Percentiles rank a stretch among this genome's conserved stretches.
These are phyloP conservation scores for Leucophenga varia DNA, from an alignment of 1,140 invertebrate genomes.

Conservation along the genomic window DNA sequence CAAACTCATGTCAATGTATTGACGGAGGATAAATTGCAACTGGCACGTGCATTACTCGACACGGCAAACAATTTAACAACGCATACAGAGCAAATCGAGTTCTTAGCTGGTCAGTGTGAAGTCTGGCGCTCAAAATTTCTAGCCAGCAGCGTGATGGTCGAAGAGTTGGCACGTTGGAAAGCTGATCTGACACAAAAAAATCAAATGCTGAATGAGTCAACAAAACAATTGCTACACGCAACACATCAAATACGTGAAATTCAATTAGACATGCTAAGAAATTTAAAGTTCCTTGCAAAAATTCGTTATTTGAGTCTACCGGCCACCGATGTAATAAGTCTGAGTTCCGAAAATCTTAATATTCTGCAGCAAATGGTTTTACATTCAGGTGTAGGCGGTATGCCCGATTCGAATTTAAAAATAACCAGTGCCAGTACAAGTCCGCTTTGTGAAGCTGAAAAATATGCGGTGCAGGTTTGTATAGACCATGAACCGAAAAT, in stretches of 20 bases:
- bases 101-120: constrained; percentile 88
- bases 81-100: constrained; percentile 90
- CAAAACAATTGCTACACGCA: constrained; percentile 75
- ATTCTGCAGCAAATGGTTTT: constrained; percentile 48
- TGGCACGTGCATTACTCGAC: constrained; percentile 80
- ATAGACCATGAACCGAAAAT: background rate
- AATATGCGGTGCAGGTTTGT: constrained; percentile 47
- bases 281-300: constrained; percentile 57
- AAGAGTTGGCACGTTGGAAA: constrained; percentile 85
- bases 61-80: constrained; percentile 81
- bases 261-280: constrained; percentile 70
- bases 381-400: constrained; percentile 48
- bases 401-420: constrained; percentile 40
- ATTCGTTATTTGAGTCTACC: constrained; percentile 46
- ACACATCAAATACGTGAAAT: constrained; percentile 69
- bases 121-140: constrained; percentile 95
- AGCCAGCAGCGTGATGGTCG: constrained; percentile 89
- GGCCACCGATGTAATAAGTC: constrained; percentile 56
- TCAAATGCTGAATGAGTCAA: constrained; percentile 72
- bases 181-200: constrained; percentile 74
- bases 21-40: constrained; percentile 86
- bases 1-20: constrained; percentile 84
- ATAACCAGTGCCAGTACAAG: constrained; percentile 36
- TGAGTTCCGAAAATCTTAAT: constrained; percentile 52
- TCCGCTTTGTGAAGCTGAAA: constrained; percentile 51